Percentiles rank a stretch among this genome's conserved stretches.
Evolutionary conservation across 2,113 vertebrate genomes (phyloP).

Genomic region (Rutilus rutilus): DNA sequence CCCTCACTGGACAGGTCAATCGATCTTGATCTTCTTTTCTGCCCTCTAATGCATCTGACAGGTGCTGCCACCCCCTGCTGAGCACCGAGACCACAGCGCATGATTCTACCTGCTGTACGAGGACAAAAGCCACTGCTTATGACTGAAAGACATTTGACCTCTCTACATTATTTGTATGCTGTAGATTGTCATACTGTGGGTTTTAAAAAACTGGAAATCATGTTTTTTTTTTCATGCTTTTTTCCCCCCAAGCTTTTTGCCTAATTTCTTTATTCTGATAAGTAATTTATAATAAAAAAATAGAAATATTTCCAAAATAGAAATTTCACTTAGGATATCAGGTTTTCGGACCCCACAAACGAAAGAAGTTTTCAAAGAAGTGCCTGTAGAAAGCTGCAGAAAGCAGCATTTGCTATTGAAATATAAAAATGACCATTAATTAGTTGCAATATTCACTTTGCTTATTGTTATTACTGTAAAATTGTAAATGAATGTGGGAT

Average conservation of each 20-base stretch:
- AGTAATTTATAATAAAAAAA: not conserved
- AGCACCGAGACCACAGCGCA: constrained; percentile 50
- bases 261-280: not conserved
- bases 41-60: constrained; percentile 64
- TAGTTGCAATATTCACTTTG: not conserved
- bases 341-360: not conserved
- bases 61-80: constrained; percentile 51
- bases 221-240: not conserved
- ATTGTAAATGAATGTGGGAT: not conserved
- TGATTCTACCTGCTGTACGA: constrained; percentile 1
- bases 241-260: not conserved
- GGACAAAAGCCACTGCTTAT: constrained; percentile 15
- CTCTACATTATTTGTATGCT: not conserved
- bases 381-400: not conserved
- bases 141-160: constrained; percentile 1
- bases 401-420: too few species aligned
- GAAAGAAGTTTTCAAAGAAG: not conserved
- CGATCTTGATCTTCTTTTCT: constrained; percentile 69
- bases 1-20: constrained; percentile 70
- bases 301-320: not conserved
- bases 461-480: not conserved
- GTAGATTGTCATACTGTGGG: not conserved
- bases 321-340: not conserved
- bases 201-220: not conserved
- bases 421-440: not conserved